phyloP scores from a whole-genome alignment of 2,888 invertebrate species.

The Notodonta dromedarius region DNA sequence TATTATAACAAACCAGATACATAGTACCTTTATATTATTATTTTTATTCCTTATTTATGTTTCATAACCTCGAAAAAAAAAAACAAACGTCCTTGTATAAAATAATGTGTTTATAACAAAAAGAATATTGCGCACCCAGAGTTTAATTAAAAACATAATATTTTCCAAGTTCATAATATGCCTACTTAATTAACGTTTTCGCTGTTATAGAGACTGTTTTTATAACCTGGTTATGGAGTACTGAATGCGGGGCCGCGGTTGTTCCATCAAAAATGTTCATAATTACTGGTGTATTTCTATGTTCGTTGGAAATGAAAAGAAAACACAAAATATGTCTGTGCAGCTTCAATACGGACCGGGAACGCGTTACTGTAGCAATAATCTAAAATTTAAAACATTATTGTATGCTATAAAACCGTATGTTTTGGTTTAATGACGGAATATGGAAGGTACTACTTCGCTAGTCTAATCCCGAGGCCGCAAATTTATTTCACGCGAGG shows the following conservation, averaged over 20 bases:
- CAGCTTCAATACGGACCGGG: not conserved
- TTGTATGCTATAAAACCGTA: too few relatives aligned
- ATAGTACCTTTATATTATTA: too few relatives aligned
- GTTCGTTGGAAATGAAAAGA: slow-evolving; percentile 6
- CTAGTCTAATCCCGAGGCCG: too few relatives aligned
- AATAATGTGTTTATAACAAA: slow-evolving; percentile 15
- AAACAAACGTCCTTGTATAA: not conserved
- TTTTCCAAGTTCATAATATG: slow-evolving; percentile 48
- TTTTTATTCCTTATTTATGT: not conserved
- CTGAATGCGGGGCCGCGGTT: slow-evolving; percentile 4
- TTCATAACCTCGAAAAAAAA: too few relatives aligned
- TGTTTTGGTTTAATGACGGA: too few relatives aligned
- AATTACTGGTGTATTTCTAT: slow-evolving; percentile 6
- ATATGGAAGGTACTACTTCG: too few relatives aligned
- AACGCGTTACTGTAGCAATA: not conserved
- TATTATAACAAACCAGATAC: too few relatives aligned
- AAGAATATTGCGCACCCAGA: slow-evolving; percentile 32
- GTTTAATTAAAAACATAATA: slow-evolving; percentile 51
- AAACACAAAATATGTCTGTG: slow-evolving; percentile 4
- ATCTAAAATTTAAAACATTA: too few relatives aligned
- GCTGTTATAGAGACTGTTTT: slow-evolving; percentile 42
- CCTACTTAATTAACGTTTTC: slow-evolving; percentile 52
- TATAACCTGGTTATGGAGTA: slow-evolving; percentile 43
- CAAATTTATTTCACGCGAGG: too few relatives aligned
- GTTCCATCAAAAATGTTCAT: slow-evolving; percentile 4